Conservation (phyloP, 2,797 vertebrate genomes). For the Semotilus atromaculatus region DNA sequence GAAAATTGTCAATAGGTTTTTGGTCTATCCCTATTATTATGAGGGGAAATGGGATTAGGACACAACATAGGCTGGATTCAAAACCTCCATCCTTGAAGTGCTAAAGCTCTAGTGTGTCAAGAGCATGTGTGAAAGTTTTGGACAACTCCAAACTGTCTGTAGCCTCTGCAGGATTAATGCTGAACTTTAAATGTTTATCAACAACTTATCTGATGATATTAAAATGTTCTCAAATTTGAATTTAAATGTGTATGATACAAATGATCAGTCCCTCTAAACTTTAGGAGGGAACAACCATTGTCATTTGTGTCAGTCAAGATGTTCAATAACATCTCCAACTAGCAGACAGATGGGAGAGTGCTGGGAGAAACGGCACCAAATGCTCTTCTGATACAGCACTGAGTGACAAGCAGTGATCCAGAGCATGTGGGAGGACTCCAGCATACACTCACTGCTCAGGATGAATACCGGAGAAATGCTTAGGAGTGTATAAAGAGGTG, state of each 20-base stretch:
- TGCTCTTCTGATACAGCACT: conserved; percentile 3
- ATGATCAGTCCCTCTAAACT: neutral
- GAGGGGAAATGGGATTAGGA: neutral
- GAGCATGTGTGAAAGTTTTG: neutral
- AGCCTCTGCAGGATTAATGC: neutral
- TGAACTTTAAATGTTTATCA: neutral
- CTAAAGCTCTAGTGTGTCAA: neutral
- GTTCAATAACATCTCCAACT: conserved; percentile 28
- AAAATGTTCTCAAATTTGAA: neutral
- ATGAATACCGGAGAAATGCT: neutral
- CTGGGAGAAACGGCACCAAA: conserved; percentile 10
- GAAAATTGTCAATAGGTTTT: no score
- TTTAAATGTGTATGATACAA: neutral
- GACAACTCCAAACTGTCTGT: neutral
- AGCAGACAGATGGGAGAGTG: conserved; percentile 11
- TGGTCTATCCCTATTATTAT: no score
- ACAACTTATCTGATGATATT: neutral
- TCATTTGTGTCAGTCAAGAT: conserved; percentile 14
- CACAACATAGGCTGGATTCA: neutral
- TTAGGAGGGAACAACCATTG: neutral
- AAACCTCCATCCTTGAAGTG: neutral
- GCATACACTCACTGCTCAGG: neutral
- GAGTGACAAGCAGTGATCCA: conserved; percentile 24
- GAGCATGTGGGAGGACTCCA: conserved; percentile 24
- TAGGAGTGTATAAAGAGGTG: neutral